Base-by-base conservation (phyloP, 2,797 vertebrate genomes). In the Smutsia temminckii region DNA sequence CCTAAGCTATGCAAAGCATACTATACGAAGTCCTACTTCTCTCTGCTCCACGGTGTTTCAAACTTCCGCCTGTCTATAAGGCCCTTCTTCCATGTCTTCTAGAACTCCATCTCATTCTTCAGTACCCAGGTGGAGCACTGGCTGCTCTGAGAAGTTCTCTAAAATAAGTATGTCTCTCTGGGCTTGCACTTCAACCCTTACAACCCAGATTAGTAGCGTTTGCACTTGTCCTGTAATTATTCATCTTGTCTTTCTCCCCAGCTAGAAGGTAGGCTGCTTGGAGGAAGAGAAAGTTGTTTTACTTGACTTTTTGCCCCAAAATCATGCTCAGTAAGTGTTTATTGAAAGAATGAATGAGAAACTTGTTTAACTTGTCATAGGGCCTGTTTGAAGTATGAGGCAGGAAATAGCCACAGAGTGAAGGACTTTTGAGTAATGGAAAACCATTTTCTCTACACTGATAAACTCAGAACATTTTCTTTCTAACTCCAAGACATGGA, bases 391-490 rank as follows among this genome's bases (percentile, higher is more conserved):
- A 96, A 84, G 32, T 34, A 71, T 46, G 40, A 92, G 55, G 64
- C 63, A 95, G 61, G 68, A 93, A 95, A 89, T 29, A 64, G 3
- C 53, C 63, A 79, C n/a, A 21, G 72, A 96, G 81, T 72, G 92
- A 97, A 88, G 16, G 6, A 71, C 34, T 81, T 90, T 68, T 57
- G 72, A 95, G 89, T 89, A 90, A 77, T 57, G 49, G 49, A 51
- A 87, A 79, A 20, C 17, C 59, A 61, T 83, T 69, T 94, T 79
- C n/a, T 68, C 23, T 63, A 16, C 17, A 81, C 23, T 51, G 80
- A 87, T 91, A 85, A 93, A 57, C 55, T 94, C 66, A 63, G 92
- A 75, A 59, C 51, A 92, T 80, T 96, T 93, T 93, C 77, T 74
- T 83, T 83, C 53, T 75, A 53, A 69, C 21, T 51, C 3, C 16